Base-by-base conservation (phyloP, 2,113 vertebrate species). In the Solea senegalensis region DNA sequence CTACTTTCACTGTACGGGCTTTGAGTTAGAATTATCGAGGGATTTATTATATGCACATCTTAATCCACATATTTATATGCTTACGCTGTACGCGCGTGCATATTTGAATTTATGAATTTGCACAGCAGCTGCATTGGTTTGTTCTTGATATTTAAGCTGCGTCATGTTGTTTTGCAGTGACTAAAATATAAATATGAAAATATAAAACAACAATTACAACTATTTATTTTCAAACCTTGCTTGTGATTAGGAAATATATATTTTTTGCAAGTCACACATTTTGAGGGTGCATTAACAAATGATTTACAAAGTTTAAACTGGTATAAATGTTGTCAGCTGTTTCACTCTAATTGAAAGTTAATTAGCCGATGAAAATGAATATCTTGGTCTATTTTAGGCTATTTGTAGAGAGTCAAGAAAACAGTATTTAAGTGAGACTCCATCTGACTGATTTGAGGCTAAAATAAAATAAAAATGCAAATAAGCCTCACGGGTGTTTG, bases 1-100 rank as follows among this genome's bases (percentile, higher is more conserved):
- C 10, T 44, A 40, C 43, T 72, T 61, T 69, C 13, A 28, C 49
- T 57, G 58, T 49, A 65, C 7, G 78, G 13, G 21, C 49, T 74
- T 59, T 51, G 1, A 70, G 34, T 6, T 54, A n/a, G 44, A 65
- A 1, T 67, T 61, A 44, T 27, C 2, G 4, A 45, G 12, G 10
- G 8, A 70, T 57, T 68, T 12, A 60, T 68, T 28, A 14, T 7
- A 8, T 14, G 43, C 51, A 34, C 21, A 3, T 60, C 1, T 51
- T 16, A 16, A 9, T 51, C 44, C 9, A 26, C 57, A 34, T 43
- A 40, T 26, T 3, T 39, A 40, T 10, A 51, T 43, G 57, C 1
- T 44, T n/a, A 3, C 7, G 15, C 28, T 34, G 34, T 6, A 34
- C 34, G 5, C 5, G 5, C 5, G 34, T 34, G 34, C 3, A 34